A percentile compares a stretch with the other conserved stretches of the same genome.
These are phyloP conservation scores for Dione juno DNA, from an alignment of 2,888 invertebrate species.

Conservation along the genomic window DNA sequence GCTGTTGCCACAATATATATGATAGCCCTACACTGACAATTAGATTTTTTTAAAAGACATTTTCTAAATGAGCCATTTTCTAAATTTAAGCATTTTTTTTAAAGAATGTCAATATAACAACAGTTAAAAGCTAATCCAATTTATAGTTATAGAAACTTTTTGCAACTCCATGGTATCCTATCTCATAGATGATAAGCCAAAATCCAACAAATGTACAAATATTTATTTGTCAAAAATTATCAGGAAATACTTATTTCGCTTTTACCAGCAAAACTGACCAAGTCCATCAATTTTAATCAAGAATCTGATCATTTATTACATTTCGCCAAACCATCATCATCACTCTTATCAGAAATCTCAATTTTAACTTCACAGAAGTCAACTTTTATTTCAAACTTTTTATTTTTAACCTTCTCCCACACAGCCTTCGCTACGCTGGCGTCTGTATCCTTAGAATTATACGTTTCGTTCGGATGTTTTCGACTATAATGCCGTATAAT, in stretches of 20 bases:
- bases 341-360: constrained; percentile 26
- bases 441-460: constrained; percentile 59
- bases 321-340: constrained; percentile 23
- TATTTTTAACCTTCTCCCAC: constrained; percentile 59
- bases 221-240: no score
- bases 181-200: no score
- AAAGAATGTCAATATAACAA: not conserved
- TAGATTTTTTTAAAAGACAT: no score
- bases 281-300: not conserved
- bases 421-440: constrained; percentile 61
- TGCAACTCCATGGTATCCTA: no score
- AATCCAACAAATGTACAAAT: no score
- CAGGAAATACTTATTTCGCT: no score
- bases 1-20: no score
- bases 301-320: constrained; percentile 10
- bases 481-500: constrained; percentile 63
- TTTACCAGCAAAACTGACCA: not conserved
- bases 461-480: constrained; percentile 64
- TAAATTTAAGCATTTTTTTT: constrained; percentile 1
- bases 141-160: not conserved
- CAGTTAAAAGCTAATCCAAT: not conserved
- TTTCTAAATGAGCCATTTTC: not conserved
- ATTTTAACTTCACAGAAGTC: constrained; percentile 35
- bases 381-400: constrained; percentile 37
- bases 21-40: no score